Base-by-base conservation (phyloP, 2,113 vertebrate genomes). In the Chaetodon trifascialis region DNA sequence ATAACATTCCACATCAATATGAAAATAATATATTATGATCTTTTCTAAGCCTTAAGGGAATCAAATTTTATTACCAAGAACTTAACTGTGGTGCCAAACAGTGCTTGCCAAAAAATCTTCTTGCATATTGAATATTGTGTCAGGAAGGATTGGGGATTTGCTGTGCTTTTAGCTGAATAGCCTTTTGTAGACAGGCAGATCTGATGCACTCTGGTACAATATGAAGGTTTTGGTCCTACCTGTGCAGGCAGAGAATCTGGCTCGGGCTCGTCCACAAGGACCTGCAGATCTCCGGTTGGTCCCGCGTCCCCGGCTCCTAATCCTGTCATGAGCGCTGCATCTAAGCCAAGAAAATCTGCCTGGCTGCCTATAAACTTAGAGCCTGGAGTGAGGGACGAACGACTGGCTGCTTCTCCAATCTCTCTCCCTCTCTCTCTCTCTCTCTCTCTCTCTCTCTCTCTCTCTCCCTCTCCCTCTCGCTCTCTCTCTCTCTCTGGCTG, bases 281-380 rank as follows among this genome's bases (percentile, higher is more conserved):
- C 88, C 91, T 92, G 90, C 90, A 91, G 92, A 92, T 93, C 91
- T 88, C 92, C 86, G 56, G 91, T 92, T 86, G 88, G 88, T 93
- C 91, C 93, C 73, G 69, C 78, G 90, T 93, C 91, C 90, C 90
- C 72, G 90, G 88, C 84, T 93, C 91, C 86, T 92, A 91, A 90
- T 93, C 91, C 93, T 93, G 93, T 93, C 93, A 93, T 93, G 89
- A 87, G 91, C 82, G 80, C 83, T 88, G 87, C 47, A 79, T 92
- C 84, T 78, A 86, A 91, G 91, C 89, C 90, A 91, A 90, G 86
- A 92, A 91, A 89, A 69, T 92, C 90, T 89, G 87, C 87, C 88
- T 86, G 89, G 74, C 87, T 90, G 79, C 84, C 82, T 89, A 47
- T 87, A 76, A 88, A 87, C 54, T 86, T 70, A 83, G 74, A 91